Conservation (phyloP, 2,797 vertebrate species). For the Syngnathus rostellatus region DNA sequence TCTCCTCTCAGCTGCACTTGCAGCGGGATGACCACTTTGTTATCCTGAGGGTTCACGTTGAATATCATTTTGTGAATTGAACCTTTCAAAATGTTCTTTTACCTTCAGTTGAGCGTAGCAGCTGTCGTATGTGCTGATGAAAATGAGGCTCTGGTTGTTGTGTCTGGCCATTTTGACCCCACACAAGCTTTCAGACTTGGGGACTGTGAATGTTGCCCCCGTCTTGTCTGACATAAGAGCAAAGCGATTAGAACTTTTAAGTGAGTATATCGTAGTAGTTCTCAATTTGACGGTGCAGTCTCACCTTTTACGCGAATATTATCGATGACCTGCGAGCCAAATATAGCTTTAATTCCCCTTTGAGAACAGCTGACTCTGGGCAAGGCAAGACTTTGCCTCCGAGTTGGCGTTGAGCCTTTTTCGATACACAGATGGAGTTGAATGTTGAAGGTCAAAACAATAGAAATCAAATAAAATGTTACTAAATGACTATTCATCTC, state of each 20-base stretch:
- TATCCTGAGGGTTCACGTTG: slow-evolving; percentile 30
- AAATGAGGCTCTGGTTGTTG: slow-evolving; percentile 25
- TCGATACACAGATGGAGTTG: not conserved
- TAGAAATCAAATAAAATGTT: slow-evolving; percentile 9
- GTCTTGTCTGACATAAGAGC: slow-evolving; percentile 25
- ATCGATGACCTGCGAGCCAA: slow-evolving; percentile 40
- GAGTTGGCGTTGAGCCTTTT: slow-evolving; percentile 13
- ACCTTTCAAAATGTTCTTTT: not conserved
- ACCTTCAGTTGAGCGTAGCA: slow-evolving; percentile 55
- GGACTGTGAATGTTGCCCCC: slow-evolving; percentile 29
- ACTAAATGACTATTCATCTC: slow-evolving; percentile 28
- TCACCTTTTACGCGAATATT: slow-evolving; percentile 53
- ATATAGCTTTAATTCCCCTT: slow-evolving; percentile 46
- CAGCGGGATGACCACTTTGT: slow-evolving; percentile 44
- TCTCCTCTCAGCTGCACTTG: slow-evolving; percentile 48
- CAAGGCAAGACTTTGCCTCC: slow-evolving; percentile 18
- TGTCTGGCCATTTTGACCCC: slow-evolving; percentile 38
- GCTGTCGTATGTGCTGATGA: slow-evolving; percentile 59
- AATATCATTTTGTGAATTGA: too few relatives aligned
- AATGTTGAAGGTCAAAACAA: slow-evolving; percentile 15
- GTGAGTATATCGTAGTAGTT: not conserved
- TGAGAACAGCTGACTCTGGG: slow-evolving; percentile 53
- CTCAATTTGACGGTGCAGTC: not conserved
- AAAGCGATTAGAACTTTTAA: not conserved
- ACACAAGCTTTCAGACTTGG: slow-evolving; percentile 33